These are phyloP conservation scores for Lemur catta DNA, from an alignment of 2,797 vertebrate genomes.

Conservation along the genomic window DNA sequence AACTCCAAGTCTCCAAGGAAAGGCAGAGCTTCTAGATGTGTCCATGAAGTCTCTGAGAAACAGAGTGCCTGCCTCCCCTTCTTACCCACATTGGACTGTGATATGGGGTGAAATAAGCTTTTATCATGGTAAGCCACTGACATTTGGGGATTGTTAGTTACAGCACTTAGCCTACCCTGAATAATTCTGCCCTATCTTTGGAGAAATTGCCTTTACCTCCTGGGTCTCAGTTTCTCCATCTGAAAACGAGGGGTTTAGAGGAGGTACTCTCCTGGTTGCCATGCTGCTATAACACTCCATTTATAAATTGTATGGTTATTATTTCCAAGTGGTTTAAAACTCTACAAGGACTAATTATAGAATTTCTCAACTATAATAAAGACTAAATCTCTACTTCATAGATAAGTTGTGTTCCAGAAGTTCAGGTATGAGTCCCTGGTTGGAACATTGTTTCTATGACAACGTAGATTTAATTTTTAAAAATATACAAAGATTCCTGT, in stretches of 20 bases:
- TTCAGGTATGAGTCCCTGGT: not conserved
- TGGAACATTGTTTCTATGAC: not conserved
- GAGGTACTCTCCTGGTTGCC: not conserved
- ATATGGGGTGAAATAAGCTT: not conserved
- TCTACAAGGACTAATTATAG: conserved; percentile 11
- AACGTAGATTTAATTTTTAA: not conserved
- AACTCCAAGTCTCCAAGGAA: not conserved
- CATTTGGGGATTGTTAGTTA: not conserved
- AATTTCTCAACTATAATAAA: conserved; percentile 2
- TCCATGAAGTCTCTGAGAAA: not conserved
- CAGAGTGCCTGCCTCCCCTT: not conserved
- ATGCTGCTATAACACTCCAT: not conserved
- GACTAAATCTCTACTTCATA: not conserved
- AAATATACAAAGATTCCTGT: not conserved
- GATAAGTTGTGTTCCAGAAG: not conserved
- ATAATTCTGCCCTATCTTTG: not conserved
- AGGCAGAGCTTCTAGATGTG: not conserved
- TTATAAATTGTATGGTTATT: not conserved
- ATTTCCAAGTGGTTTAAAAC: conserved; percentile 14
- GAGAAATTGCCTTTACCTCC: not conserved
- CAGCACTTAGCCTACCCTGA: not conserved
- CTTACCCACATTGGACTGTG: not conserved
- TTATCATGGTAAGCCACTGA: not conserved
- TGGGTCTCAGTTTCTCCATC: not conserved
- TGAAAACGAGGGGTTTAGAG: conserved; percentile 24